These are phyloP conservation scores for Lepidothrix coronata DNA, from an alignment of 2,113 vertebrate genomes.

Conservation along the genomic window DNA sequence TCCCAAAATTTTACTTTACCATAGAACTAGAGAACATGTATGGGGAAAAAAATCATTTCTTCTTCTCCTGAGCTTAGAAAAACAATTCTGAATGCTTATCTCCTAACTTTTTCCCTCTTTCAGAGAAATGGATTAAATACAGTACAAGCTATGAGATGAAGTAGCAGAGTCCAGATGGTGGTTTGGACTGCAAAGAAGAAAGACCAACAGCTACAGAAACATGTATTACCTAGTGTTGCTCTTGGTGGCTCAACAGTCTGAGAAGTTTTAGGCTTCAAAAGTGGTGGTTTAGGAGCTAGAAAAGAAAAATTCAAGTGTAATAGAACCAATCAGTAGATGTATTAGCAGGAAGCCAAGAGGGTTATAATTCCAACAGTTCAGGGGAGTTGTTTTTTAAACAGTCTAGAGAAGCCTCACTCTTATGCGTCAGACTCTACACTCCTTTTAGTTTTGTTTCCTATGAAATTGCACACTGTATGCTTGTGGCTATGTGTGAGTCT, in stretches of 20 bases:
- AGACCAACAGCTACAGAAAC: not conserved
- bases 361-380: not conserved
- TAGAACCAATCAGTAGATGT: not conserved
- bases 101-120: not conserved
- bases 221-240: slow-evolving; percentile 35
- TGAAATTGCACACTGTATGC: not conserved
- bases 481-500: not conserved
- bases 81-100: not conserved
- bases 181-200: not conserved
- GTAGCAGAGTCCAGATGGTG: not conserved
- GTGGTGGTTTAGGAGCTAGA: slow-evolving; percentile 41
- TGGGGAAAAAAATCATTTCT: not conserved
- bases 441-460: not conserved
- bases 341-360: not conserved
- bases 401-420: not conserved
- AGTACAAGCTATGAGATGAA: not conserved
- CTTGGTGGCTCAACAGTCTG: slow-evolving; percentile 37
- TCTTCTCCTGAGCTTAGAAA: not conserved
- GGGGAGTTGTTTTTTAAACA: not conserved
- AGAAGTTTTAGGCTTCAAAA: slow-evolving; percentile 45
- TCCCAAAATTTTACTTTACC: not conserved
- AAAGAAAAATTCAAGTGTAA: slow-evolving; percentile 31
- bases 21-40: not conserved
- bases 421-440: not conserved
- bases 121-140: not conserved